Base-by-base conservation (phyloP, 2,888 invertebrate genomes). In the Pteria penguin region DNA sequence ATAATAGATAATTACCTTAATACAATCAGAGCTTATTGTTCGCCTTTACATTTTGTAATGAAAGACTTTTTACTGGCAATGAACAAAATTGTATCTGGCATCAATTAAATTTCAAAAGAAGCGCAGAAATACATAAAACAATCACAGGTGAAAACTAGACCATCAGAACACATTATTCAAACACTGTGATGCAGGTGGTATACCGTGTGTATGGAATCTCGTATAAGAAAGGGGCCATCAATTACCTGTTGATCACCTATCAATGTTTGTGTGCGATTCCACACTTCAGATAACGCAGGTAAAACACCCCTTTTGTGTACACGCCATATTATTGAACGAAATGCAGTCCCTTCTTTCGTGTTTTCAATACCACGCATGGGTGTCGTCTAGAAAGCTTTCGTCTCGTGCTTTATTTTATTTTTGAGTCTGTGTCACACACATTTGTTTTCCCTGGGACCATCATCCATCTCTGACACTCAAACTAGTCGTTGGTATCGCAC, bases 141-240 rank as follows among this genome's bases (percentile, higher is more conserved):
- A n/a, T 24, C 58, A 29, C 68, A 61, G 22, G 65, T 72, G 22
- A 72, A 72, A 58, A 55, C 65, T 2, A 63, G 24, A 31, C 54
- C 66, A 8, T 32, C 8, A n/a, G 11, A 33, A 22, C 22, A 62
- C 24, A 71, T 36, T 4, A 65, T 45, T n/a, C 58, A n/a, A n/a
- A 58, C 22, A 72, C 68, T 32, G 66, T 62, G 22, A 66, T 22
- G 32, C n/a, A 31, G 31, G 61, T 32, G 61, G 61, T 32, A 24
- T 32, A 29, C n/a, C 4, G 33, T 32, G 33, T 31, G 61, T 61
- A 33, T 31, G 61, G 33, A 61, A 33, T n/a, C n/a, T n/a, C n/a
- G 33, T 27, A 65, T 65, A n/a, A 3, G 36, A 24, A 67, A 67
- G 22, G 54, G 27, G 29, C 55, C 55, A 52, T 27, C 67, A 29